A percentile compares a stretch with the other conserved stretches of the same genome.
Conservation (phyloP, 1,140 invertebrate species). For the Cyclargus thomasi region DNA sequence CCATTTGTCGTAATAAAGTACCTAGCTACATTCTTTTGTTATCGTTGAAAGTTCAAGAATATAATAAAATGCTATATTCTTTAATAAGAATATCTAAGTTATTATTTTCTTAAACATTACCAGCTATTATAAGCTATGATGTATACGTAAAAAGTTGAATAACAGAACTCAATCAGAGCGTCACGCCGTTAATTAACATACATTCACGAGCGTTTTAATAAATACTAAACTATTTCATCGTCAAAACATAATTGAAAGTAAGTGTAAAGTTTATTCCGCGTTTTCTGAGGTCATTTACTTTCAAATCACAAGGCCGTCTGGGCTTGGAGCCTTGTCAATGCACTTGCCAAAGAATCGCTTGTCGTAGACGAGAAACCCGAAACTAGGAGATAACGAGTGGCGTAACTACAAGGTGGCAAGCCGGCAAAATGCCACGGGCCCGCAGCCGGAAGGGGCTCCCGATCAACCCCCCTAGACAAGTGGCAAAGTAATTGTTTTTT, state of each 20-base stretch:
- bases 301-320: conserved; percentile 37
- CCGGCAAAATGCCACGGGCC: no score
- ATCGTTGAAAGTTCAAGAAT: no score
- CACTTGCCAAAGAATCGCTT: conserved; percentile 28
- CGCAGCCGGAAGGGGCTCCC: no score
- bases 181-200: background rate
- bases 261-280: conserved; percentile 33
- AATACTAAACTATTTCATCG: conserved; percentile 7
- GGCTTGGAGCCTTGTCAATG: conserved; percentile 36
- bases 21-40: no score
- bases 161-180: background rate
- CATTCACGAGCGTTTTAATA: background rate
- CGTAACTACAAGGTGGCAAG: no score
- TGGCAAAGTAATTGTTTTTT: no score
- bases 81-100: no score
- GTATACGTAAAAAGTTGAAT: background rate
- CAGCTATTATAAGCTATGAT: background rate
- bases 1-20: no score
- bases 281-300: conserved; percentile 41
- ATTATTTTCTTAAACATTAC: no score
- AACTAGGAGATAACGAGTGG: background rate
- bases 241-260: conserved; percentile 27
- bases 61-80: no score
- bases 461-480: no score
- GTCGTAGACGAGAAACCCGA: background rate